Base-by-base conservation (phyloP, 2,113 vertebrate genomes). In the Piliocolobus tephrosceles region DNA sequence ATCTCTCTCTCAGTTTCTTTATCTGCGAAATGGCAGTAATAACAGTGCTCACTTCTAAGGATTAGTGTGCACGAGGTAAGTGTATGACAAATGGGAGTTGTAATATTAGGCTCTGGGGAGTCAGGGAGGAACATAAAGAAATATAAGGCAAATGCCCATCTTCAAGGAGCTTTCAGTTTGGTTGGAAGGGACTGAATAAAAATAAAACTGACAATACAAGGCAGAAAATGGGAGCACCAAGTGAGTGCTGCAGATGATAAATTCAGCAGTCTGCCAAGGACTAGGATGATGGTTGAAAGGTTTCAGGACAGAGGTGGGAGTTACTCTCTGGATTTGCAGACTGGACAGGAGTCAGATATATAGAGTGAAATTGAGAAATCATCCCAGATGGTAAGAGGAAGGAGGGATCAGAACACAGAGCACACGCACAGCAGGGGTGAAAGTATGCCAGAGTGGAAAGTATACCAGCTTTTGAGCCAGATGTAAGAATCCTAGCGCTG, bases 241-340 rank as follows among this genome's bases (percentile, higher is more conserved):
- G 16, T 23, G 50, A 52, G 1, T 61, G 50, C 73, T 88, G 3
- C 25, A 38, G 72, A 85, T 88, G 45, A 32, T 25, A 81, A 92
- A 79, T 38, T 84, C 20, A 83, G 11, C 55, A 83, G 1, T 85
- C 10, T 25, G 38, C 61, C 45, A 20, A n/a, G 57, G 87, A 76
- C 20, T 35, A n/a, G 22, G n/a, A 23, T 83, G 87, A 27, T 88
- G 27, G 76, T 68, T 32, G 86, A 76, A 57, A 93, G 25, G 17
- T 70, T 80, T 95, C 58, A 64, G 47, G 47, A 32, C 12, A 92
- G 52, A 92, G 25, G 11, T 88, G 57, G 80, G 35, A 43, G 50
- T 96, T 96, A 94, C 22, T 72, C 23, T 95, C n/a, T 87, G 82
- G 12, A 52, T 87, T 83, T 95, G 45, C 40, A 88, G 73, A 5